Evolutionary conservation across 1,140 invertebrate genomes (phyloP), one percentile per base, ranked within the genome.

Genomic region (Nephotettix cincticeps): DNA sequence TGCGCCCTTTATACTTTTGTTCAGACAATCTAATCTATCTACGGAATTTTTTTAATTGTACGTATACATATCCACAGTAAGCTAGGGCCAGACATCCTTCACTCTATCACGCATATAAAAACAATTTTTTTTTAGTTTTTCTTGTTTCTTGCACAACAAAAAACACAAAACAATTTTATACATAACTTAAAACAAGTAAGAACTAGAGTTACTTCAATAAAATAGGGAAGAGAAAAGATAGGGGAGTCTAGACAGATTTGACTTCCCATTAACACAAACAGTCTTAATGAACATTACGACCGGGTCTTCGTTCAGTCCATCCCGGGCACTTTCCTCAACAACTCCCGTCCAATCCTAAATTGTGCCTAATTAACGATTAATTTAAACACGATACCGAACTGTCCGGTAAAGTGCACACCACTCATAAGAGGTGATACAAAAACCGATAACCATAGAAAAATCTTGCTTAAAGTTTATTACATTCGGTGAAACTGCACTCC

Each of bases 11-110:
- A 43, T 36, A 43, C 70, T 61, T 73, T 71, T 67, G 69, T 71
- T 67, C 58, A 72, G 58, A 70, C 32, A 32, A 40, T 25, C 68
- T 73, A 70, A 51, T 64, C 54, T 73, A 71, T 65, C 69, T 73
- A 73, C 72, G 27, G 69, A 73, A 70, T 73, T 72, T 72, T 68
- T 68, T 40, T 40, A 68, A 73, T 70, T 68, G 61, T 71, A 71
- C 69, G 69, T 71, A 71, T 71, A 71, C 69, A 71, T 71, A 73
- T 70, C 51, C 72, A 68, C 69, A 69, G 36, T 56, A 70, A 70
- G 72, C 56, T 68, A 43, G 66, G 51, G 65, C 40, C 54, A 65
- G 67, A 19, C 64, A 67, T 58, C 29, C 45, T 21, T 58, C 29
- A 4, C 30, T 51, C 70, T 67, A 40, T 71, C 65, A 71, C 54